Base-by-base conservation (phyloP, 2,113 vertebrate genomes). In the Solea senegalensis region DNA sequence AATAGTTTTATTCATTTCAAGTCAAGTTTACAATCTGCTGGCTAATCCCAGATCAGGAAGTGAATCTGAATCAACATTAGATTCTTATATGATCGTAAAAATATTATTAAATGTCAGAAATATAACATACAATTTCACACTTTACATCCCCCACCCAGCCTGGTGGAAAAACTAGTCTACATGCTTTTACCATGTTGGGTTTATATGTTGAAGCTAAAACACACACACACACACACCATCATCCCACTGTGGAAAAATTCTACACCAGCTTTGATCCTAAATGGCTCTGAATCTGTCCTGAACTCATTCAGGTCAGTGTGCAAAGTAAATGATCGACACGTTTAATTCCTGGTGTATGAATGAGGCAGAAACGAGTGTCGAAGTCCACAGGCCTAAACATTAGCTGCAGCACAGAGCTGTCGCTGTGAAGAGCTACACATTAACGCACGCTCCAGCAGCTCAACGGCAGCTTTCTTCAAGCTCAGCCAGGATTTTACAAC, bases 331-430 rank as follows among this genome's bases (percentile, higher is more conserved):
- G 78, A 88, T 77, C 76, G 52, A 48, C 75, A 79, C 72, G 75
- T 74, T 84, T 76, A 3, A 46, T 75, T 83, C 11, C 74, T 59
- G 87, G 76, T 49, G 46, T 34, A 62, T 85, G 54, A 86, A 81
- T 88, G 43, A 64, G 70, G 54, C 81, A 54, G 59, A 74, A 78
- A 65, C 11, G 6, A 70, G 65, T 73, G 50, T 74, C 89, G 91
- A 93, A 92, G 90, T 93, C 90, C 92, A 87, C 52, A 3, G 62
- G 49, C 63, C 70, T 63, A 70, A 86, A 69, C 72, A 81, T 82
- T 75, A 84, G 48, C 81, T 70, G 28, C 51, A 64, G 5, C 64
- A 65, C 51, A 66, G 61, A 28, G 40, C 51, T 12, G 73, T 50
- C 63, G 55, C 65, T 65, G 71, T 61, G 16, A 66, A 79, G 28